These are phyloP conservation scores for Hetaerina americana DNA, from an alignment of 1,140 invertebrate genomes.

Conservation along the genomic window DNA sequence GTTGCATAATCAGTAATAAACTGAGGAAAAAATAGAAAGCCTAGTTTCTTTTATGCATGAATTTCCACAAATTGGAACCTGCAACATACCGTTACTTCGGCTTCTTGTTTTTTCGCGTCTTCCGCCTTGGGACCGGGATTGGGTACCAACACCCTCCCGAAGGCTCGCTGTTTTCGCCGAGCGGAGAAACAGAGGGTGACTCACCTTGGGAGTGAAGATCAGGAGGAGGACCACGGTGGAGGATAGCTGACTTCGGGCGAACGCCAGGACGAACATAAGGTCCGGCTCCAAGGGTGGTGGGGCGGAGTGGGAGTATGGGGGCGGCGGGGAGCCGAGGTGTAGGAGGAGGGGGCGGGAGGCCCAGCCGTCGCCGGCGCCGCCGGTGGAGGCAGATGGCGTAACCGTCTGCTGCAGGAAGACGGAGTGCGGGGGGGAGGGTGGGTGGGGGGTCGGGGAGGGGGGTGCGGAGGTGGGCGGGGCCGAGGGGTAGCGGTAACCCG, in stretches of 20 bases:
- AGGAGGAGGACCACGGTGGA: constrained; percentile 59
- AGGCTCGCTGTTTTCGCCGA: too few relatives aligned
- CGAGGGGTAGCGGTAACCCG: constrained; percentile 64
- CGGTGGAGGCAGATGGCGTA: constrained; percentile 45
- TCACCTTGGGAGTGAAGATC: constrained; percentile 61
- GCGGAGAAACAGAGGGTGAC: too few relatives aligned
- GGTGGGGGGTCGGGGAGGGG: constrained; percentile 65
- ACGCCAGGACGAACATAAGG: constrained; percentile 50
- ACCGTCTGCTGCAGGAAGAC: not conserved
- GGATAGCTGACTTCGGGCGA: constrained; percentile 60
- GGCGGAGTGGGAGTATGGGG: constrained; percentile 53
- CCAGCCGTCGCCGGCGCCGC: constrained; percentile 43
- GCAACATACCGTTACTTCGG: too few relatives aligned
- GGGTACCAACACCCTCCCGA: too few relatives aligned
- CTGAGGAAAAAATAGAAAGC: too few relatives aligned
- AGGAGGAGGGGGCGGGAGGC: constrained; percentile 51
- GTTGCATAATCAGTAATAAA: too few relatives aligned
- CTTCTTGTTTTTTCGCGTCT: too few relatives aligned
- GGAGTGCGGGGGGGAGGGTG: constrained; percentile 25
- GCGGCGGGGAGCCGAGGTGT: constrained; percentile 59
- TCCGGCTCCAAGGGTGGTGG: constrained; percentile 49
- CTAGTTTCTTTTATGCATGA: too few relatives aligned
- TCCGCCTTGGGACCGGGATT: too few relatives aligned
- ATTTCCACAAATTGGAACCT: too few relatives aligned
- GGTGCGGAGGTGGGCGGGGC: constrained; percentile 55